Base-by-base conservation (phyloP, 2,888 invertebrate genomes). In the Caenorhabditis panamensis region DNA sequence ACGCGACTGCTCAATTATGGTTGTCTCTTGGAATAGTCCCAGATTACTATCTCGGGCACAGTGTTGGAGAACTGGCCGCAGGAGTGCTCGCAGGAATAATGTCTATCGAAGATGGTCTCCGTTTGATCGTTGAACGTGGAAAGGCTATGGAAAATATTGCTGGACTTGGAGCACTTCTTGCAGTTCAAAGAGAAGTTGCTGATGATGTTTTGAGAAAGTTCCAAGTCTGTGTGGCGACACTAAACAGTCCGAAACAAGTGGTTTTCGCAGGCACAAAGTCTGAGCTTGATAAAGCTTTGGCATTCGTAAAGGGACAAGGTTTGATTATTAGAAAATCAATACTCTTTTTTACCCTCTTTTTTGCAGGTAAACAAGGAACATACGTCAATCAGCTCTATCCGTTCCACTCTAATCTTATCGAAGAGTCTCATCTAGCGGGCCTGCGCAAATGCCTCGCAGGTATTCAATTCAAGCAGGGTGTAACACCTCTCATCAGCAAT, bases 21-120 rank as follows among this genome's bases (percentile, higher is more conserved):
- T 31, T 59, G n/a, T 66, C 53, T 9, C 26, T 82, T 13, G 85
- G 85, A 9, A 9, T 87, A n/a, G 31, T 63, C 1, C 83, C 86
- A 0, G 83, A 85, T 58, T 79, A 68, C 44, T 75, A 71, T 69
- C 66, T 82, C 11, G 82, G 87, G 6, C 87, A 87, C 64, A 85
- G 85, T 63, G 84, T 87, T n/a, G 87, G 87, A 53, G 87, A 87
- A 41, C 51, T 87, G 6, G 85, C 75, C 0, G 87, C 87, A 18
- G 83, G 82, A 4, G 84, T 84, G 0, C 68, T 80, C 3, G 79
- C 84, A 1, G 85, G 84, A 9, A 81, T 84, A 9, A 71, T 86
- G 77, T 62, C 77, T 0, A 56, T 88, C n/a, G 82, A 85, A 54
- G 86, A 87, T 36, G 87, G 82, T 2, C 71, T 84, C 9, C 56